Evolutionary conservation across 2,113 vertebrate genomes (phyloP), one percentile per base, ranked within the genome.

Genomic region (Siniperca chuatsi): DNA sequence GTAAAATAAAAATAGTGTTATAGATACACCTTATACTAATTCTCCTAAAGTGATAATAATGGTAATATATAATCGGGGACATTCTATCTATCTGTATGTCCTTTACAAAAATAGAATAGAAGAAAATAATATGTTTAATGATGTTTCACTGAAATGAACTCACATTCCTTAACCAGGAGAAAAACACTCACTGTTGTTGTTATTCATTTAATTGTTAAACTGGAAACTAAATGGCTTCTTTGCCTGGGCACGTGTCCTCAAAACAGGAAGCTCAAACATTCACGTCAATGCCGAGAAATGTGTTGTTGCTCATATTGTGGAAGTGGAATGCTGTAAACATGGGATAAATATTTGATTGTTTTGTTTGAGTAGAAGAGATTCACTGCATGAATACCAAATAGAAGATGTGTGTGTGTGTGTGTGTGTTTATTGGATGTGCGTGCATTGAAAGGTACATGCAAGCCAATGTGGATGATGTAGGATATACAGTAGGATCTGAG

Each of bases 261-360:
- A 68, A 83, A 81, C 60, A 73, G 52, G 70, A 69, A 66, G 8
- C 67, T 70, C 16, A 75, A 85, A 78, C 72, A 78, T 73, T 55
- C 23, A 65, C 23, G 8, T 67, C 6, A 16, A 74, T 12, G 16
- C 11, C 0, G 35, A 69, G 50, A 61, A 70, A 81, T 66, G 33
- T 73, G 71, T 67, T 84, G 42, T 75, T 85, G 65, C 65, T 88
- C 74, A 33, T 75, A 9, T 13, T 29, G 42, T 13, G 64, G 54
- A 73, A 79, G 66, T 21, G 1, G 54, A 79, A 13, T 12, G 20
- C 77, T 87, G 75, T 62, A 79, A 87, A 90, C 70, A 74, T 55
- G 48, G 61, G 78, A 76, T 89, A 86, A 83, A 90, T 90, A 79
- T 90, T 85, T 85, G 46, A 92, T 89, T 25, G 60, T 75, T 82